Conservation (phyloP, 2,113 vertebrate species). For the Sinosuthora webbiana region DNA sequence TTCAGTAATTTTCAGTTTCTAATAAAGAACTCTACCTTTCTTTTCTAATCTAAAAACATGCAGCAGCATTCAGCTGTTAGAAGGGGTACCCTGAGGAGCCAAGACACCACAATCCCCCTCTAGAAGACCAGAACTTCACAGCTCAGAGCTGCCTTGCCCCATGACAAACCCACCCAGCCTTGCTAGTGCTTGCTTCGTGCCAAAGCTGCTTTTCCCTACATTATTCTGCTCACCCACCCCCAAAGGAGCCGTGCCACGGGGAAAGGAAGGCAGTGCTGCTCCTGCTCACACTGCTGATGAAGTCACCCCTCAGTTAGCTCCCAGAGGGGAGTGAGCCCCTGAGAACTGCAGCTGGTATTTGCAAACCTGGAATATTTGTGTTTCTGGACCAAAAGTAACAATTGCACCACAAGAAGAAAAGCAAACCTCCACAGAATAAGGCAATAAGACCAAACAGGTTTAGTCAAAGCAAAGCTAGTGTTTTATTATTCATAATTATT, state of each 20-base stretch:
- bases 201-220: rapidly evolving
- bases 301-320: background rate
- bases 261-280: background rate
- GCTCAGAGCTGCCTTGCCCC: background rate
- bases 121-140: background rate
- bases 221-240: background rate
- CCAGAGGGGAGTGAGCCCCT: background rate
- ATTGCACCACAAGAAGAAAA: background rate
- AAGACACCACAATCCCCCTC: background rate
- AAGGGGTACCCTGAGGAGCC: background rate
- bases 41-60: background rate
- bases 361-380: background rate
- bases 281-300: background rate
- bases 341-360: background rate
- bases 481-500: background rate
- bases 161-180: background rate
- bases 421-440: background rate
- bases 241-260: background rate
- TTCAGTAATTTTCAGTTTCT: background rate
- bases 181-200: background rate
- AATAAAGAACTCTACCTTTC: background rate
- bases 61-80: background rate
- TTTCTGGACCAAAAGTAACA: conserved; percentile 11
- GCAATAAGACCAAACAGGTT: background rate
- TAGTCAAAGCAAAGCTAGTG: background rate